Evolutionary conservation across 2,113 vertebrate species (phyloP), one percentile per base, ranked within the genome.

Genomic region (Corapipo altera): DNA sequence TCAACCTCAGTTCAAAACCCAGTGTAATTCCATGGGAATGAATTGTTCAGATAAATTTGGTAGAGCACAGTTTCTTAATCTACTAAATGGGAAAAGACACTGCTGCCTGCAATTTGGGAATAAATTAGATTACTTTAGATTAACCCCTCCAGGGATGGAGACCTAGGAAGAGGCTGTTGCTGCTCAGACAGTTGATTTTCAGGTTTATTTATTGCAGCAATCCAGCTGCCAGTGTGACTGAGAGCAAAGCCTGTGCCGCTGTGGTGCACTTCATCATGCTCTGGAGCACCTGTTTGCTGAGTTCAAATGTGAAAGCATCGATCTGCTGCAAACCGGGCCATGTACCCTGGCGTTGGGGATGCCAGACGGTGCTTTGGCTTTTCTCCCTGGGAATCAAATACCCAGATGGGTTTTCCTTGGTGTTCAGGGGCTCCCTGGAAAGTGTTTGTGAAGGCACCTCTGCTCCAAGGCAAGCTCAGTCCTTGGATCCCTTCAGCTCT

Each of bases 71-170:
- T 91, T 91, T 90, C 95, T 96, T 94, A 83, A 88, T 88, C 88
- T 91, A 65, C 85, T 91, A 39, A 88, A 91, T 88, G 88, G 71
- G 64, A 69, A 71, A 59, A 77, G 91, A 76, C 74, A 66, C 35
- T 5, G 27, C 74, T 90, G 72, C 85, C 59, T 85, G 85, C 67
- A 73, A 43, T 96, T 95, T 90, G 85, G 72, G 82, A 83, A 81
- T 89, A 94, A 95, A 93, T 92, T 79, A 71, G 79, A 90, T 94
- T 83, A 87, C 11, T 90, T 75, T 85, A 88, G 88, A 92, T 96
- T 95, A 92, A 95, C 88, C 84, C 94, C 91, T 95, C 77, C 43
- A 12, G 90, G 64, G 27, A 44, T 80, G 79, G 57, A 85, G 79
- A 65, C 48, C 58, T 62, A 41, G 39, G 67, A 88, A 22, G 82